Conservation (phyloP, 2,797 vertebrate species). For the Champsocephalus gunnari region DNA sequence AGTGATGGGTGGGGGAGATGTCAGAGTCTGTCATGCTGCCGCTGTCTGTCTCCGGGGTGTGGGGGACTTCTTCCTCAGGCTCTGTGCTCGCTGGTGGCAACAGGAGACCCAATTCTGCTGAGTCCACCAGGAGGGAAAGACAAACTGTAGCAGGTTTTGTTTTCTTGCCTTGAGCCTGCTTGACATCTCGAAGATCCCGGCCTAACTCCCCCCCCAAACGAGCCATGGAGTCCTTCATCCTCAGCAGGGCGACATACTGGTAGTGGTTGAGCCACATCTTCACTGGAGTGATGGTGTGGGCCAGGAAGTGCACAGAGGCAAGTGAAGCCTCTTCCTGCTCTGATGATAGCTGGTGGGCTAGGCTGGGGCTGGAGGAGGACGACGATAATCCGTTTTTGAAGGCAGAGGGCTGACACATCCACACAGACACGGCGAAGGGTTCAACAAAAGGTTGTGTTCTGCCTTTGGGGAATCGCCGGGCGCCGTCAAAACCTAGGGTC, state of each 20-base stretch:
- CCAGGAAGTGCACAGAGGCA: conserved; percentile 82
- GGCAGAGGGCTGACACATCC: conserved; percentile 89
- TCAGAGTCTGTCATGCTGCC: conserved; percentile 93
- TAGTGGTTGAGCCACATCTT: conserved; percentile 94
- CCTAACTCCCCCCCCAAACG: conserved; percentile 88
- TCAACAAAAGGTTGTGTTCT: conserved; percentile 89
- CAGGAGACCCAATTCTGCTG: conserved; percentile 89
- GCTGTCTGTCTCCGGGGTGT: conserved; percentile 89
- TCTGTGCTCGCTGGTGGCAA: conserved; percentile 84
- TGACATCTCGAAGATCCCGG: conserved; percentile 85
- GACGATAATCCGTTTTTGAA: conserved; percentile 70
- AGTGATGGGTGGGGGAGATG: conserved; percentile 83
- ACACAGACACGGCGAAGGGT: conserved; percentile 91
- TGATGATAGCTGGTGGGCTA: conserved; percentile 57
- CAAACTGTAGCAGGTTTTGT: conserved; percentile 82
- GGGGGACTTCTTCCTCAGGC: conserved; percentile 73
- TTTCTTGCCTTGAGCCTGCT: conserved; percentile 77
- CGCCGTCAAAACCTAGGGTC: conserved; percentile 90
- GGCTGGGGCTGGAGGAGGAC: conserved; percentile 74
- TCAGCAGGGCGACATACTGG: conserved; percentile 94
- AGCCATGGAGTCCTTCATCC: conserved; percentile 92
- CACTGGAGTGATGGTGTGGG: conserved; percentile 84
- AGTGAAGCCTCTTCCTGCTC: conserved; percentile 57
- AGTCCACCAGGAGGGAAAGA: conserved; percentile 88
- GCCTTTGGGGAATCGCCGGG: conserved; percentile 88